phyloP scores from a whole-genome alignment of 2,113 vertebrate genomes.

The Motacilla alba region DNA sequence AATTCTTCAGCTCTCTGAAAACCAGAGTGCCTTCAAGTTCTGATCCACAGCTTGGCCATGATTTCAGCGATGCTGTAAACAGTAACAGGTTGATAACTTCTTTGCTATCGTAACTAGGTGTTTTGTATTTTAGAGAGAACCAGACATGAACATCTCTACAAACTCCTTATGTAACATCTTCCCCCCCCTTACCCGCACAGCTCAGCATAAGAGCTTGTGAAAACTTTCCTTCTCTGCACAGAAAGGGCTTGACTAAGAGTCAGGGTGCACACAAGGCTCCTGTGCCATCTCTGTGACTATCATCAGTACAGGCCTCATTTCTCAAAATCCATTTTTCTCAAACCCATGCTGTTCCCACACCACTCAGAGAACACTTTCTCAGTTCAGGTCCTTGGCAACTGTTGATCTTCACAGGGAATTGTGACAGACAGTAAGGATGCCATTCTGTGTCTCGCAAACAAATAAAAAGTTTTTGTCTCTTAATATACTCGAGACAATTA shows the following conservation, averaged over 20 bases:
- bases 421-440: background rate
- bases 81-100: background rate
- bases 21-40: background rate
- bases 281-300: background rate
- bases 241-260: background rate
- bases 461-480: background rate
- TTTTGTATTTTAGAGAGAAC: background rate
- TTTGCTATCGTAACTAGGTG: background rate
- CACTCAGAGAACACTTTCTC: background rate
- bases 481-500: background rate
- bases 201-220: background rate
- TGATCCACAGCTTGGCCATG: background rate
- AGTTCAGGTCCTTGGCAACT: background rate
- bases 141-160: background rate
- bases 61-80: background rate
- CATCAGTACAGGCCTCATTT: background rate
- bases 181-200: background rate
- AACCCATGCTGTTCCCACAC: rapidly evolving
- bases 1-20: background rate
- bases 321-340: background rate
- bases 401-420: background rate
- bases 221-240: background rate
- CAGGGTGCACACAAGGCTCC: background rate
- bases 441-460: background rate
- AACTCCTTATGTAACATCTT: background rate